phyloP scores from a whole-genome alignment of 2,797 vertebrate species.

The Cynodonichthys magdalenae region DNA sequence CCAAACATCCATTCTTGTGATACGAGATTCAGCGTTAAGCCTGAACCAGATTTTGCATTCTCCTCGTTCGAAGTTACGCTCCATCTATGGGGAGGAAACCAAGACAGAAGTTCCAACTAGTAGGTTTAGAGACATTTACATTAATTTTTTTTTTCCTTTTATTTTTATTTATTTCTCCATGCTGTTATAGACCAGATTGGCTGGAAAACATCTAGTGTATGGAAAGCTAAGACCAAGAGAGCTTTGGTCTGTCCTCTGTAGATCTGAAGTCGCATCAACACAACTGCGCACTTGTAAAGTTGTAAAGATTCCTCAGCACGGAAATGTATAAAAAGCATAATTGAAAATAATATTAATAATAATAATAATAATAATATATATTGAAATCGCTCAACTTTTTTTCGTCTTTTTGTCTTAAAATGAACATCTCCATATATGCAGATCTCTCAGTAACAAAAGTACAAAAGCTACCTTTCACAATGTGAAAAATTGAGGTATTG shows the following conservation, averaged over 20 bases:
- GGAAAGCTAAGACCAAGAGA: slow-evolving; percentile 90
- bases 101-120: slow-evolving; percentile 81
- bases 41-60: slow-evolving; percentile 95
- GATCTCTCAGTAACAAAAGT: slow-evolving; percentile 99
- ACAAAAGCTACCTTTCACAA: slow-evolving; percentile 99
- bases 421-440: slow-evolving; percentile 98
- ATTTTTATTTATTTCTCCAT: slow-evolving; percentile 68
- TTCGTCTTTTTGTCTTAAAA: slow-evolving; percentile 81
- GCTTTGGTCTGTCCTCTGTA: slow-evolving; percentile 96
- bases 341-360: slow-evolving; percentile 93
- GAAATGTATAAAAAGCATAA: slow-evolving; percentile 99
- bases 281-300: slow-evolving; percentile 93
- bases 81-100: slow-evolving; percentile 84
- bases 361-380: slow-evolving; percentile 80
- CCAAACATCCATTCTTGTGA: slow-evolving; percentile 99
- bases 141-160: slow-evolving; percentile 41
- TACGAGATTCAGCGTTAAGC: slow-evolving; percentile 96
- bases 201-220: slow-evolving; percentile 85
- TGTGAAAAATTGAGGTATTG: slow-evolving; percentile 99
- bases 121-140: slow-evolving; percentile 80
- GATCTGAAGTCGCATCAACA: slow-evolving; percentile 94
- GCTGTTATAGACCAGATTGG: slow-evolving; percentile 74
- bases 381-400: slow-evolving; percentile 99
- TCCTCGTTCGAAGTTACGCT: slow-evolving; percentile 88
- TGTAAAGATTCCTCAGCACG: slow-evolving; percentile 99